Conservation (phyloP, 2,797 vertebrate genomes). For the Epinephelus awoara region DNA sequence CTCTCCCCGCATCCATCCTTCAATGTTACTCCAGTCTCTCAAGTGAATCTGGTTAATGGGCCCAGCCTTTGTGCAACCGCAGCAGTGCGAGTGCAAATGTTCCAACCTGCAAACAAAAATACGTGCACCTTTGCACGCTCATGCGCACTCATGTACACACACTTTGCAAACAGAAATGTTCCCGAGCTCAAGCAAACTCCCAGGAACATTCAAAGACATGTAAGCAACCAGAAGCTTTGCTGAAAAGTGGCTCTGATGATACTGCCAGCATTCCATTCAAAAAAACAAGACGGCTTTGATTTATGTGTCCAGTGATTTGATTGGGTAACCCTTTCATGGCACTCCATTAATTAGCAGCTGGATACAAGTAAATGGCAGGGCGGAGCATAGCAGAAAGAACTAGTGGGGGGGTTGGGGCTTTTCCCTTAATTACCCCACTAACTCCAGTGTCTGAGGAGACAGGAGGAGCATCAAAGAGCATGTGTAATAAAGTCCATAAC, state of each 20-base stretch:
- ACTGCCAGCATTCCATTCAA: conserved; percentile 24
- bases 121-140: background rate
- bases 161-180: conserved; percentile 7
- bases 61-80: conserved; percentile 39
- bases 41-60: conserved; percentile 74
- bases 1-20: conserved; percentile 53
- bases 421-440: conserved; percentile 66
- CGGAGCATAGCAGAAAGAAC: conserved; percentile 46
- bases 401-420: conserved; percentile 36
- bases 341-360: conserved; percentile 73
- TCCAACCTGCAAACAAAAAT: conserved; percentile 7
- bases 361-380: conserved; percentile 62
- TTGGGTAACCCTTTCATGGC: conserved; percentile 69
- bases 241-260: conserved; percentile 35
- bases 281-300: conserved; percentile 61
- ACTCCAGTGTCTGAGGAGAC: conserved; percentile 42
- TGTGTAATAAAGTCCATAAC: conserved; percentile 53
- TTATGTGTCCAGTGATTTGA: conserved; percentile 72
- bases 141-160: background rate
- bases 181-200: conserved; percentile 7
- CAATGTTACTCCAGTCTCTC: conserved; percentile 57
- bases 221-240: conserved; percentile 7
- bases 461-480: conserved; percentile 65
- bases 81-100: conserved; percentile 35
- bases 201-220: conserved; percentile 26